phyloP scores from a whole-genome alignment of 2,113 vertebrate genomes.

The Petroica traversi region DNA sequence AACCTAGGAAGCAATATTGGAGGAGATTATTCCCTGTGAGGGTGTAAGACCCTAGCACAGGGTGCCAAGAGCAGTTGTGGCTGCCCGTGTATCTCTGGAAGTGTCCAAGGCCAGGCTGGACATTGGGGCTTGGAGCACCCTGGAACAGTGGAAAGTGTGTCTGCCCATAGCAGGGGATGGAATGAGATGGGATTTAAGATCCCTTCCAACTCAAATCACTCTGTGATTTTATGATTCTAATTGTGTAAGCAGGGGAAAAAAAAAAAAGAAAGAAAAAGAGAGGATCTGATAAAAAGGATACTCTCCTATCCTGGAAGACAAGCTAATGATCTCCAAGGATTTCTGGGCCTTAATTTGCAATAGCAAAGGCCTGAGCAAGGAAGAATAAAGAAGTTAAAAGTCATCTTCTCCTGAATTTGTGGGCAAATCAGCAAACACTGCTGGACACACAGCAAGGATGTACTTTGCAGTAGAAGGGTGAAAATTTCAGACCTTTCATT shows the following conservation, averaged over 20 bases:
- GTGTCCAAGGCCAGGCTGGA: not conserved
- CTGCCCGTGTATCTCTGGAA: not conserved
- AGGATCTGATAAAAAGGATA: not conserved
- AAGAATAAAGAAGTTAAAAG: not conserved
- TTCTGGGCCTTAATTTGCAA: not conserved
- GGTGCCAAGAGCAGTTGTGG: not conserved
- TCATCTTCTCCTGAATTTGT: not conserved
- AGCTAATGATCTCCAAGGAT: not conserved
- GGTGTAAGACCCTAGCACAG: not conserved
- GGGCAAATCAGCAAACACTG: not conserved
- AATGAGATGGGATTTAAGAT: not conserved
- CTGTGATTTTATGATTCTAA: not conserved
- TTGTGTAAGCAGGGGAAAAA: not conserved
- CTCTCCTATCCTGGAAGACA: not conserved
- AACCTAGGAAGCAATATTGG: not conserved
- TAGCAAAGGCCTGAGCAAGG: not conserved
- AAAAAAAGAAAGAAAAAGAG: fast-evolving
- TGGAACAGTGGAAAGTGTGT: not conserved
- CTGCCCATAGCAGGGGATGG: not conserved
- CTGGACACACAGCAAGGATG: not conserved
- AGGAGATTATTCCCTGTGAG: not conserved
- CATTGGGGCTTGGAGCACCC: not conserved
- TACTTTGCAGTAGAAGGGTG: not conserved
- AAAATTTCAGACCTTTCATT: not conserved
- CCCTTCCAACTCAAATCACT: not conserved